Percentiles rank a stretch among this genome's conserved stretches.
phyloP scores from a whole-genome alignment of 2,888 invertebrate species.

The Philhelius pedissequus region DNA sequence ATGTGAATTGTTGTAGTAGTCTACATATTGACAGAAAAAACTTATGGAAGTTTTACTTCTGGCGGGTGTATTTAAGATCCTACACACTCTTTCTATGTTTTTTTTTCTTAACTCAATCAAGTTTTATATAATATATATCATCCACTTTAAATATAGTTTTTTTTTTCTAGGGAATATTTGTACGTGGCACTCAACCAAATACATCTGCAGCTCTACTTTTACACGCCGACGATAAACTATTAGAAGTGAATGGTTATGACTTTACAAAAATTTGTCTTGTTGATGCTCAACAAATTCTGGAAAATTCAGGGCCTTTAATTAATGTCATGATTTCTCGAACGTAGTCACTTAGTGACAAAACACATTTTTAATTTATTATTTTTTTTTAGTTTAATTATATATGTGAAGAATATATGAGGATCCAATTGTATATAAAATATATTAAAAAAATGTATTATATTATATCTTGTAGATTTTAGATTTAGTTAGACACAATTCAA shows the following conservation, averaged over 20 bases:
- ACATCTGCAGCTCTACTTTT: slow-evolving; percentile 74
- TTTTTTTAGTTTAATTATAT: neutral
- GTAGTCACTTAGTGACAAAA: slow-evolving; percentile 66
- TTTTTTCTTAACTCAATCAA: neutral
- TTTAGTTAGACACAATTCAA: neutral
- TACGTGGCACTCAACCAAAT: slow-evolving; percentile 73
- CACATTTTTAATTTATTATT: neutral
- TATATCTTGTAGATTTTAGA: neutral
- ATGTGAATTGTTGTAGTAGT: too few species aligned
- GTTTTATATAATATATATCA: neutral
- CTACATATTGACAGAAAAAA: too few species aligned
- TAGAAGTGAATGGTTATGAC: slow-evolving; percentile 77
- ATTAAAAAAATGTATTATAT: neutral
- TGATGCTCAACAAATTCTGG: slow-evolving; percentile 75
- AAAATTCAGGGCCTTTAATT: slow-evolving; percentile 73
- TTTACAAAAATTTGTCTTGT: slow-evolving; percentile 75
- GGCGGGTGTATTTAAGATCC: too few species aligned
- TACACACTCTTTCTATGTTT: neutral
- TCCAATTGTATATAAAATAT: neutral
- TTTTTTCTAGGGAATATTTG: slow-evolving; percentile 74
- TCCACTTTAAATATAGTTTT: neutral
- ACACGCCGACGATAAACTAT: slow-evolving; percentile 74
- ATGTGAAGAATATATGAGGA: neutral
- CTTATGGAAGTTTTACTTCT: too few species aligned
- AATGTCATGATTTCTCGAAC: slow-evolving; percentile 78